A percentile compares a stretch with the other conserved stretches of the same genome.
Conservation (phyloP, 2,888 invertebrate species). For the Nipponacmea schrenckii region DNA sequence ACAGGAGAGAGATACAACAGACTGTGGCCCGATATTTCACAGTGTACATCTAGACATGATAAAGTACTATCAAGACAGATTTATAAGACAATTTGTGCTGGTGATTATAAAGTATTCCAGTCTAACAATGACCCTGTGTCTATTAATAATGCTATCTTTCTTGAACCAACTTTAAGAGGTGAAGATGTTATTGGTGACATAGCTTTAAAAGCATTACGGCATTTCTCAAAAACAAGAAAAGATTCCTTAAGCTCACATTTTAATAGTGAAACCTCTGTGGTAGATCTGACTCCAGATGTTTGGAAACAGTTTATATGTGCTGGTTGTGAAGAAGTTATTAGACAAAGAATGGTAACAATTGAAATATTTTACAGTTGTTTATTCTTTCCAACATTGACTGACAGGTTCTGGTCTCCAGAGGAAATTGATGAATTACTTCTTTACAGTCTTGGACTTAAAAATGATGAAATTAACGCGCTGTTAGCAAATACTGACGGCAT, state of each 20-base stretch:
- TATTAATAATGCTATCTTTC: conserved; percentile 34
- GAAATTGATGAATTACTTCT: conserved; percentile 38
- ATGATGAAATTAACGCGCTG: background rate
- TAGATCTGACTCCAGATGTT: conserved; percentile 23
- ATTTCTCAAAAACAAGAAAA: conserved; percentile 9
- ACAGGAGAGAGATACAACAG: conserved; percentile 2
- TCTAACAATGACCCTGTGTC: background rate
- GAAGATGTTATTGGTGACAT: conserved; percentile 17
- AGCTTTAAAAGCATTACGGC: conserved; percentile 23
- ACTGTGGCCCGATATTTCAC: conserved; percentile 17
- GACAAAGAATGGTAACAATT: conserved; percentile 29
- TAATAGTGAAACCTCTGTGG: conserved; percentile 2
- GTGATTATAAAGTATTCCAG: conserved; percentile 8
- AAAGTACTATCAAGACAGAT: conserved; percentile 16
- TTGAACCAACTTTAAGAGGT: conserved; percentile 29
- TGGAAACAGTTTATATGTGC: conserved; percentile 16
- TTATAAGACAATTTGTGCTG: background rate
- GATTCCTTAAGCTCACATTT: background rate
- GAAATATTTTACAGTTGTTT: conserved; percentile 36
- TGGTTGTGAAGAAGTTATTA: conserved; percentile 20
- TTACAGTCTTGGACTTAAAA: conserved; percentile 14
- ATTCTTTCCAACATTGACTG: conserved; percentile 40
- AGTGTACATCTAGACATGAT: background rate
- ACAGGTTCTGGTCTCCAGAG: conserved; percentile 13
- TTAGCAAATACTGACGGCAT: conserved; percentile 31